A percentile compares a stretch with the other conserved stretches of the same genome.
phyloP scores from a whole-genome alignment of 2,888 invertebrate species.

The Mythimna albipuncta region DNA sequence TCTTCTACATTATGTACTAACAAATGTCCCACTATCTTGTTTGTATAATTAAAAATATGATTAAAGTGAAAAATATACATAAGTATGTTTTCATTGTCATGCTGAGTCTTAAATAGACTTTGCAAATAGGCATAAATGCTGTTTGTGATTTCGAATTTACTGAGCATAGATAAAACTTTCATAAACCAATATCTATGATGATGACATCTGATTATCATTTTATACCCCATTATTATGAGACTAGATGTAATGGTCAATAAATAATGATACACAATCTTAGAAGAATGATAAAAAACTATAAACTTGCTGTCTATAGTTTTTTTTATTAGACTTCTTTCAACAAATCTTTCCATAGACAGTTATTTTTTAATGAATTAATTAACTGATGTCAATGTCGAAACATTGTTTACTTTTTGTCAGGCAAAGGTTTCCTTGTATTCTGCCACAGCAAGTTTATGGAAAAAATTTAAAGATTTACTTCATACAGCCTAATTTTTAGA shows the following conservation, averaged over 20 bases:
- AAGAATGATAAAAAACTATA: not conserved
- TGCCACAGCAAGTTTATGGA: fast-evolving
- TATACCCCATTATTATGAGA: not conserved
- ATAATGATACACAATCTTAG: not conserved
- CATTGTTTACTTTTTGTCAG: slow-evolving; percentile 5
- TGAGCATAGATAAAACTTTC: slow-evolving; percentile 17
- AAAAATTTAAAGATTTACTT: not conserved
- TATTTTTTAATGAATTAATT: slow-evolving; percentile 2
- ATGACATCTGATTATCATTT: not conserved
- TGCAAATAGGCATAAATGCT: not conserved
- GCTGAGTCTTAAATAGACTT: not conserved
- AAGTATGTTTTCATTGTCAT: not conserved
- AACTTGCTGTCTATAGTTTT: no score
- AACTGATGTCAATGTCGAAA: slow-evolving; percentile 1
- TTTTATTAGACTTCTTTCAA: no score
- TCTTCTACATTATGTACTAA: slow-evolving; percentile 12
- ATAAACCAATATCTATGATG: not conserved
- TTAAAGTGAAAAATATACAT: not conserved
- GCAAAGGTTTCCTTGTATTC: not conserved
- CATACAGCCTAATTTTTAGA: no score
- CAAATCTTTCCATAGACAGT: not conserved
- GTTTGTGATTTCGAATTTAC: not conserved
- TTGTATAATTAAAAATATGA: slow-evolving; percentile 28
- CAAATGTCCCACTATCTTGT: slow-evolving; percentile 21
- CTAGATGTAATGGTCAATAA: not conserved